Evolutionary conservation across 2,113 vertebrate genomes (phyloP).

Genomic region (Notarius quadriscutis): DNA sequence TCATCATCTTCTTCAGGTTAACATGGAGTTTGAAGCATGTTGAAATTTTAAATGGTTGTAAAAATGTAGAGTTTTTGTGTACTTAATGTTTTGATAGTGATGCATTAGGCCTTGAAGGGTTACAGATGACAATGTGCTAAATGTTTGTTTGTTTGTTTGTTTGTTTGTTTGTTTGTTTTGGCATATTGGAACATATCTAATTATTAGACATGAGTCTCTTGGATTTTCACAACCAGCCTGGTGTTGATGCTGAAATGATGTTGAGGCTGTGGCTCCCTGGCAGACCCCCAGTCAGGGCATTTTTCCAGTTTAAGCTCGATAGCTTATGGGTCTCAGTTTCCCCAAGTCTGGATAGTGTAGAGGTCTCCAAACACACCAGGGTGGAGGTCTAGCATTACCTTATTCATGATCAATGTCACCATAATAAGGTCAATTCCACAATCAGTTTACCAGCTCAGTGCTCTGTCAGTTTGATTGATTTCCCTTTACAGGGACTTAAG

Average conservation of each 20-base stretch:
- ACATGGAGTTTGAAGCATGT: background rate
- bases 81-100: background rate
- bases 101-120: background rate
- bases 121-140: slow-evolving; percentile 1
- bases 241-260: slow-evolving; percentile 10
- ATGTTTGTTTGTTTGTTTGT: background rate
- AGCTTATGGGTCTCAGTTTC: background rate
- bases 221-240: background rate
- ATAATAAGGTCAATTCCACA: slow-evolving; percentile 12
- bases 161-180: background rate
- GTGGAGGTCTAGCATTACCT: slow-evolving; percentile 25
- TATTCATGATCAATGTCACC: slow-evolving; percentile 29
- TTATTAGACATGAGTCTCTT: background rate
- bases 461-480: background rate
- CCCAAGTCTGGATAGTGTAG: slow-evolving; percentile 22
- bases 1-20: background rate
- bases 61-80: background rate
- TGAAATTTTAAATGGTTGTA: background rate
- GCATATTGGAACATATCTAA: background rate
- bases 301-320: slow-evolving; percentile 25
- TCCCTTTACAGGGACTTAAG: background rate
- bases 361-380: slow-evolving; percentile 14
- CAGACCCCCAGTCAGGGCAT: background rate
- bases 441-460: slow-evolving; percentile 12
- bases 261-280: slow-evolving; percentile 31